These are phyloP conservation scores for Tychaedon coryphoeus DNA, from an alignment of 2,113 vertebrate genomes.

Conservation along the genomic window DNA sequence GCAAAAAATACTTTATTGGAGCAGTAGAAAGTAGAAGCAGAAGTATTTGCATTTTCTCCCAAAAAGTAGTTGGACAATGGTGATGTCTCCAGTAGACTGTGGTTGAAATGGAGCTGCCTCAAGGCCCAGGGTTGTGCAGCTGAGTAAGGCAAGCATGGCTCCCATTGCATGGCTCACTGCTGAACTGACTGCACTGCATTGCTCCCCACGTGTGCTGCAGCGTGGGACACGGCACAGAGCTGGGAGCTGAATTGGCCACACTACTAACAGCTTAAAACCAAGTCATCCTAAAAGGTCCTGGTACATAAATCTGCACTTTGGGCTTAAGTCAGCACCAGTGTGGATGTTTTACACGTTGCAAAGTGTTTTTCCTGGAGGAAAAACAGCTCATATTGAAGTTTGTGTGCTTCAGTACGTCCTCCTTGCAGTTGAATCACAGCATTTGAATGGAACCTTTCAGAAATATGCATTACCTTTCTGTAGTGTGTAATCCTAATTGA, in stretches of 20 bases:
- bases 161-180: neutral
- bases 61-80: too few species aligned
- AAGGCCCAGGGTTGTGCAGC: neutral
- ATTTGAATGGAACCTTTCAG: neutral
- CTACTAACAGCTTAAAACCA: neutral
- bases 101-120: neutral
- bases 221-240: neutral
- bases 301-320: rapidly evolving
- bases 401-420: neutral
- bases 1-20: neutral
- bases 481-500: neutral
- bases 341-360: neutral
- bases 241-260: neutral
- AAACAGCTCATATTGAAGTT: rapidly evolving
- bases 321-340: neutral
- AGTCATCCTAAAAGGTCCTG: neutral
- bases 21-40: neutral
- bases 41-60: neutral
- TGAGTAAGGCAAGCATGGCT: constrained; percentile 1
- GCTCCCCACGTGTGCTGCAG: neutral
- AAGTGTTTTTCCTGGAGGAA: neutral
- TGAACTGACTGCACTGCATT: neutral
- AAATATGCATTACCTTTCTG: neutral
- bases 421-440: neutral
- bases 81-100: rapidly evolving